Base-by-base conservation (phyloP, 2,797 vertebrate species). In the Lepidocolaptes lacrymiger region DNA sequence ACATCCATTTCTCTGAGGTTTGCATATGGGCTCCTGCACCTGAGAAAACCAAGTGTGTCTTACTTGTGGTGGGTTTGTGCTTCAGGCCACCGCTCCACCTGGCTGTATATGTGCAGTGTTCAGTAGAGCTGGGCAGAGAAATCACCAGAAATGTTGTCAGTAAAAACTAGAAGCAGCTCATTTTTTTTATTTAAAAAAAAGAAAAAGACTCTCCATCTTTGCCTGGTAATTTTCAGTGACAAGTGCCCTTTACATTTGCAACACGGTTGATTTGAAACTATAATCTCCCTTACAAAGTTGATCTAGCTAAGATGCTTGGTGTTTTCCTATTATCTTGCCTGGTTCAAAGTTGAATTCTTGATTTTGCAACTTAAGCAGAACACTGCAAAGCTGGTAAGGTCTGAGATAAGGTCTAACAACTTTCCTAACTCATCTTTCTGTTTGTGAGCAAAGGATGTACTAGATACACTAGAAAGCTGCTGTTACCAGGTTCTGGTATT, bases 101-200 rank as follows among this genome's bases (percentile, higher is more conserved):
- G 1, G 26, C 28, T 82, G 2, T 43, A 44, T 67, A 41, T 23
- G 21, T 28, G 51, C 49, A 46, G 43, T 7, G 0, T 61, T 84
- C 63, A 56, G 52, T 39, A 58, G 56, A 44, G 48, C 63, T 76
- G 72, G 64, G 64, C 41, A 81, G 89, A 93, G 73, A 63, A 73
- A 62, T 48, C 26, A 5, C 84, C 66, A 58, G 54, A 93, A 96
- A 96, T 93, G 91, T 84, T 86, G 94, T 94, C 94, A 88, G n/a
- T 93, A 95, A 94, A 93, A 95, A 91, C 58, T 39, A 91, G 75
- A 81, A 93, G 81, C 89, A 75, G 63, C 64, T 79, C 8, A 13
- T 39, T 85, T 77, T 41, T 77, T 77, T 19, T 14, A 7, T 54
- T 6, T 56, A 66, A 41, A 21, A 37, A 21, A 36, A 19, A 39